phyloP scores from a whole-genome alignment of 2,797 vertebrate genomes.

The Sebastes alutus region DNA sequence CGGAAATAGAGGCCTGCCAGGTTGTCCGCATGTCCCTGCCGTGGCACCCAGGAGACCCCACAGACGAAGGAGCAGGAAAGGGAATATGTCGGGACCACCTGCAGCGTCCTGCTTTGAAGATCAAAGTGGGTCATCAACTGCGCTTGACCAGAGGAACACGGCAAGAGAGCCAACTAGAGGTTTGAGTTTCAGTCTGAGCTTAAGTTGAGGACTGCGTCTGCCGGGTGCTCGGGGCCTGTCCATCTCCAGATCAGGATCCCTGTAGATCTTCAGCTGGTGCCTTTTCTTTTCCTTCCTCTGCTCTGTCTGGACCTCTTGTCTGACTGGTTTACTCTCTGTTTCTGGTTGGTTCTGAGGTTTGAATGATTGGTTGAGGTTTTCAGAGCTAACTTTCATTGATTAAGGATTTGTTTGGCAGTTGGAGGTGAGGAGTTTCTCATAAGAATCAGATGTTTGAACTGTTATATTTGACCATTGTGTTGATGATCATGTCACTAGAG shows the following conservation, averaged over 20 bases:
- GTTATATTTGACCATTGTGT: background rate
- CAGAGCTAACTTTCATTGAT: background rate
- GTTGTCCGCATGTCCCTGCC: constrained; percentile 36
- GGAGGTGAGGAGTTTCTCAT: constrained; percentile 18
- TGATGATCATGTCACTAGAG: constrained; percentile 1
- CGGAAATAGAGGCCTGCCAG: constrained; percentile 39
- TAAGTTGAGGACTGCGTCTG: constrained; percentile 56
- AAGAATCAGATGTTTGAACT: constrained; percentile 12
- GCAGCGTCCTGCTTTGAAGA: constrained; percentile 58
- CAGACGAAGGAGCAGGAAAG: constrained; percentile 42
- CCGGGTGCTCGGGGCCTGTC: constrained; percentile 58
- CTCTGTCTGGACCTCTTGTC: background rate
- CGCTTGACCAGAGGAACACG: constrained; percentile 57
- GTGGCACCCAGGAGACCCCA: constrained; percentile 49
- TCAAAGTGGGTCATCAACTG: constrained; percentile 71
- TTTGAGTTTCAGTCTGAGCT: constrained; percentile 84
- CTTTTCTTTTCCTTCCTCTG: constrained; percentile 40
- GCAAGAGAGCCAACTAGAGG: constrained; percentile 81
- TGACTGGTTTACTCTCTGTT: constrained; percentile 3
- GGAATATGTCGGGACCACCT: constrained; percentile 9
- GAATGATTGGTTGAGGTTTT: constrained; percentile 30
- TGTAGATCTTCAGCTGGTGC: constrained; percentile 15
- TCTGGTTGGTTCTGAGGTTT: constrained; percentile 20
- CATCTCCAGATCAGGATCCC: constrained; percentile 48
- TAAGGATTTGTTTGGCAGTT: constrained; percentile 12